Base-by-base conservation (phyloP, 1,140 invertebrate genomes). In the Drosophila subobscura region DNA sequence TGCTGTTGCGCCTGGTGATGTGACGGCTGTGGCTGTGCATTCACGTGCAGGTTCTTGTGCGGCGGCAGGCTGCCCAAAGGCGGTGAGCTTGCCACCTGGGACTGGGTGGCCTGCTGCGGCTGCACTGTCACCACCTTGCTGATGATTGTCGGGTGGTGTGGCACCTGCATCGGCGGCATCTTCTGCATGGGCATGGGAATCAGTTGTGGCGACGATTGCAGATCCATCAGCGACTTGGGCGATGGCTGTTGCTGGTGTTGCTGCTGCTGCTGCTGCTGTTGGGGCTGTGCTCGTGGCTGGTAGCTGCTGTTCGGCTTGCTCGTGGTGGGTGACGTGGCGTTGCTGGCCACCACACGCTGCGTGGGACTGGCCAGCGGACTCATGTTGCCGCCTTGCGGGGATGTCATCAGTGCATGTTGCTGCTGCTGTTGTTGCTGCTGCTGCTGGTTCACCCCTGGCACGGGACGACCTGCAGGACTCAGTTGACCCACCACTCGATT, bases 81-180 rank as follows among this genome's bases (percentile, higher is more conserved):
- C 7, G 77, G 77, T 3, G 89, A 73, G 5, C 49, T 83, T 8
- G 79, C 71, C 51, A 84, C 77, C 46, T 78, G 72, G 0, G 86
- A 77, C 53, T 91, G 86, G 6, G 77, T 81, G 1, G 90, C 86
- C 50, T 91, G 90, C 47, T 90, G 89, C 5, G 90, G 85, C 51
- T 86, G 83, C 27, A 91, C 89, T 0, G 79, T 91, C 0, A 91
- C 89, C 12, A 91, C 89, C 20, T 91, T 91, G 60, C 89, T 91
- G 20, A 91, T 91, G 40, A 91, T 91, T 7, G 89, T 91, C 5
- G 89, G 89, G 57, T 91, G 89, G 67, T 88, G 83, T 2, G 71
- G 58, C 29, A 86, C 72, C 1, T 79, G 59, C 65, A 91, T 54
- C 4, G 89, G 72, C 10, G 85, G 72, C 77, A 91, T 84, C 53